Conservation (phyloP, 2,113 vertebrate species). For the Lophius piscatorius region DNA sequence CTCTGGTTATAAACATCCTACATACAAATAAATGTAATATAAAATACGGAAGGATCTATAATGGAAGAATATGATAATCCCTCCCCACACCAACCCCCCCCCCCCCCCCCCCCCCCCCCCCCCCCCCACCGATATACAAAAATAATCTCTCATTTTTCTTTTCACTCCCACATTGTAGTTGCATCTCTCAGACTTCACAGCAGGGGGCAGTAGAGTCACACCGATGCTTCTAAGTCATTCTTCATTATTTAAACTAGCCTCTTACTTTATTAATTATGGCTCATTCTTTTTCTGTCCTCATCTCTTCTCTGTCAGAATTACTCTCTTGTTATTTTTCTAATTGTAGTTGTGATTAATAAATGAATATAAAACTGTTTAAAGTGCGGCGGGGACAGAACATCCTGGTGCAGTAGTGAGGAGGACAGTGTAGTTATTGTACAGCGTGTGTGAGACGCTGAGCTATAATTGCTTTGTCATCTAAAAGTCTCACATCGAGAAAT, state of each 20-base stretch:
- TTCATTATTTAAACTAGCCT: background rate
- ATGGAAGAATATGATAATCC: too few species aligned
- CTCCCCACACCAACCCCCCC: background rate
- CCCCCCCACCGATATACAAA: too few species aligned
- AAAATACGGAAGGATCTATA: too few species aligned
- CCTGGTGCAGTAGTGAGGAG: slow-evolving; percentile 29
- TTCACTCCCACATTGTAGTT: too few species aligned
- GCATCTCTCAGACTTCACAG: slow-evolving; percentile 27
- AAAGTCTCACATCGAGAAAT: slow-evolving; percentile 4
- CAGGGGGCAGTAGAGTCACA: slow-evolving; percentile 55
- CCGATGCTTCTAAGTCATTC: background rate
- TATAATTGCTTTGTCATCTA: slow-evolving; percentile 29
- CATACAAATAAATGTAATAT: background rate
- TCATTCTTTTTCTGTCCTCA: background rate
- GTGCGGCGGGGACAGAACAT: slow-evolving; percentile 21
- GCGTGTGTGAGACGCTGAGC: background rate
- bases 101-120: too few species aligned
- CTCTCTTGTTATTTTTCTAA: background rate
- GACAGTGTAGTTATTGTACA: too few species aligned
- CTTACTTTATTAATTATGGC: too few species aligned
- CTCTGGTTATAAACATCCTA: too few species aligned
- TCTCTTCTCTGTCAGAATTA: slow-evolving; percentile 1
- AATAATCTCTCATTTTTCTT: too few species aligned
- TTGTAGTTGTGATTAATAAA: too few species aligned
- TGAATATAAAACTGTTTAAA: too few species aligned